Base-by-base conservation (phyloP, 2,797 vertebrate genomes). In the Paedocypris micromegethes region DNA sequence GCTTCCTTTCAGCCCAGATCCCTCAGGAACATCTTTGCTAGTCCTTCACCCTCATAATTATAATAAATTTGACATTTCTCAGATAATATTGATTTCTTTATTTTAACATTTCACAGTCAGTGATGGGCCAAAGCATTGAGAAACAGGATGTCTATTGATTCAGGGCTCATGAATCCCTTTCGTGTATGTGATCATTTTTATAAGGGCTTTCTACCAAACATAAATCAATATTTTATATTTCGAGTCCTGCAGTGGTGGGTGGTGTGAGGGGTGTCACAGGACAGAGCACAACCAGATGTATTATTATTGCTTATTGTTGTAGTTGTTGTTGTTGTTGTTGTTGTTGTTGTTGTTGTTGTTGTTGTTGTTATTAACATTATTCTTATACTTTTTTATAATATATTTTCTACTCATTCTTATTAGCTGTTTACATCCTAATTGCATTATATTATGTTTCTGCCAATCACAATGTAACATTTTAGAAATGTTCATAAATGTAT, bases 41-140 rank as follows among this genome's bases (percentile, higher is more conserved):
- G 88, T 91, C 68, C 92, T 90, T 93, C 90, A 91, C 91, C 90
- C 90, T 92, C 90, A 92, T 93, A 92, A 93, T 93, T 93, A 92
- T 92, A 93, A 93, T 93, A 93, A 92, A 93, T 93, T 91, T 93
- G 92, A 93, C 91, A 93, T 92, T 92, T 94, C 91, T 92, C 92
- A 92, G 90, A 94, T 93, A 92, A 90, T 93, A 94, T 94, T 91
- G 93, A 94, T 93, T 92, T 91, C 88, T 92, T 92, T 92, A 93
- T 93, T 93, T 94, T 93, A 90, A 89, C 91, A 92, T 92, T 91
- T 91, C 91, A 92, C 91, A 90, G 89, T 90, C 90, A 88, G 90
- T 92, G 92, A 94, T 92, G 93, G 90, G 90, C 90, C 87, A 61
- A 67, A 92, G 90, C 91, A 87, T 91, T 89, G 90, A 92, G 92